Base-by-base conservation (phyloP, 2,888 invertebrate species). In the Lochmaea crataegi region DNA sequence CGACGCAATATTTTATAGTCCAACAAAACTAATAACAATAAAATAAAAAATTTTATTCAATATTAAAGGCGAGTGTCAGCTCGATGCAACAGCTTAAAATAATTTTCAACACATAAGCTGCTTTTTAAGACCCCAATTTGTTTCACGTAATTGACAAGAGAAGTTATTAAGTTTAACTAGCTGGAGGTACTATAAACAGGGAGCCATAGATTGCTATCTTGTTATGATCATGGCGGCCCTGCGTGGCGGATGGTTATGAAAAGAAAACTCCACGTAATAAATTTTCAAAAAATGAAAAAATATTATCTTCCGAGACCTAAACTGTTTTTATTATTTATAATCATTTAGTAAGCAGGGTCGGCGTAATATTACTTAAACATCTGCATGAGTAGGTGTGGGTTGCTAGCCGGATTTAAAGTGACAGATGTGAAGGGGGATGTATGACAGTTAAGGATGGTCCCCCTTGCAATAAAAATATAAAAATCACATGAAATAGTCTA, bases 81-180 rank as follows among this genome's bases (percentile, higher is more conserved):
- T 32, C 32, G 32, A 32, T 32, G 57, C 45, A 42, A 58, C 48
- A 70, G 56, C 65, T 70, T 57, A 57, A 65, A 70, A 70, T 65
- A 56, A 56, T 70, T 70, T 70, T 56, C 58, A 70, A 61, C 70
- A 32, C 70, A 65, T 65, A 65, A 70, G 57, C 42, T 57, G 67
- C 56, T 61, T 68, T 68, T 61, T 68, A 68, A 68, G 63, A 51
- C 63, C 63, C 63, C 77, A 77, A 79, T 77, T 79, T 79, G 78
- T 78, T 79, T 78, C 74, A 73, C 74, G 74, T 79, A 79, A 79
- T 79, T 79, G 79, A 76, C 79, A 79, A 77, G 77, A 71, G 76
- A 64, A 77, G 76, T 78, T 78, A 79, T 79, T 79, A 79, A 79
- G 75, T 77, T 79, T 75, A 68, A 74, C 64, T 70, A 70, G 70